Base-by-base conservation (phyloP, 2,888 invertebrate genomes). In the Hipparchia sbordonii region DNA sequence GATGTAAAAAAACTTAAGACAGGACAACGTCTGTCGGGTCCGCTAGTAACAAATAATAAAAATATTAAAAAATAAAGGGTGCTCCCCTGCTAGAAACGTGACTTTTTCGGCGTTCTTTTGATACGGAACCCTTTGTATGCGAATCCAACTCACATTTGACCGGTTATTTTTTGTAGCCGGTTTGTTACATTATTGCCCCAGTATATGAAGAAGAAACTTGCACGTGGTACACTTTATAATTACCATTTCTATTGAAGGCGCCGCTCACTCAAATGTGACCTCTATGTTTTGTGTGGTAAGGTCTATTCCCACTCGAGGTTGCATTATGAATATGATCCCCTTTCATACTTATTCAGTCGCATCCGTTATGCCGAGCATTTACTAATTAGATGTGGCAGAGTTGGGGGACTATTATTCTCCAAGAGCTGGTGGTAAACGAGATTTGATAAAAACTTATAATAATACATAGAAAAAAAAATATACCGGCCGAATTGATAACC, bases 291-390 rank as follows among this genome's bases (percentile, higher is more conserved):
- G 51, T 56, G 13, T 46, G 46, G 9, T 67, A 56, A 67, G 46
- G 67, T 56, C 13, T 13, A 57, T 54, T 13, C 46, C 56, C 45
- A 67, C 67, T 56, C 23, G 63, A 46, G 67, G 67, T 13, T 56
- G 56, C 67, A 67, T 67, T 67, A 67, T 67, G 46, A 56, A 56
- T 67, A 56, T 45, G 56, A 54, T 67, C 51, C 45, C 67, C 78
- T 81, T 80, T 81, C 80, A 82, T 80, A 80, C 82, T 84, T 83
- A 86, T 86, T 87, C 84, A 83, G 87, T 82, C 84, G 84, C 86
- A 85, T 87, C 85, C 85, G 84, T 85, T 77, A 77, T 79, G 72
- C 73, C 73, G 76, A 77, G 74, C 73, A 74, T 75, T 71, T 73
- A 78, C 79, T 78, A 79, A 79, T 79, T 79, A 89, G 85, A 86